A percentile compares a stretch with the other conserved stretches of the same genome.
Evolutionary conservation across 1,140 invertebrate species (phyloP).

Genomic region (Cydia strobilella): DNA sequence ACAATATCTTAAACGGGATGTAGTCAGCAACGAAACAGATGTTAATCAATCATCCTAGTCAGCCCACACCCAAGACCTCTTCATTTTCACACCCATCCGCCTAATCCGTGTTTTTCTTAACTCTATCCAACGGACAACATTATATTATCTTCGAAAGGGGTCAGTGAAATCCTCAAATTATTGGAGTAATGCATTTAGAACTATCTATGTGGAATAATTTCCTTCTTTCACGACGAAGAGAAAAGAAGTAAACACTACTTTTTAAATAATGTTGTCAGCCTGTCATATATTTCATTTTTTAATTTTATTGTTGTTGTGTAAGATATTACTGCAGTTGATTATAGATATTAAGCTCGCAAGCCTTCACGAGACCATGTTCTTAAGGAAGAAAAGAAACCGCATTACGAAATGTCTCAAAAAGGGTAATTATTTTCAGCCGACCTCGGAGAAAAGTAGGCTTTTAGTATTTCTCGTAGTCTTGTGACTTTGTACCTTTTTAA

Average conservation of each 20-base stretch:
- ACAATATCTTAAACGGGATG: neutral
- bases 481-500: conserved; percentile 13
- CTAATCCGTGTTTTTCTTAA: conserved; percentile 4
- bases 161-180: neutral
- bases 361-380: neutral
- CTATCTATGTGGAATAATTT: neutral
- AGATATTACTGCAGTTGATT: too few relatives aligned
- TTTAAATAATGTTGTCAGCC: too few relatives aligned
- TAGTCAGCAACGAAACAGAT: neutral
- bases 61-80: conserved; percentile 2
- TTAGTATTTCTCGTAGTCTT: conserved; percentile 1
- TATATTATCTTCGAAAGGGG: neutral
- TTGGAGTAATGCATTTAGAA: neutral
- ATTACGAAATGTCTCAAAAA: neutral
- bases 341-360: neutral
- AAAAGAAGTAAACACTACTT: too few relatives aligned
- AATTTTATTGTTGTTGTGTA: too few relatives aligned
- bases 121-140: neutral
- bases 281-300: too few relatives aligned
- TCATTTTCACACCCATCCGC: conserved; percentile 8
- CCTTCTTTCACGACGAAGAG: too few relatives aligned
- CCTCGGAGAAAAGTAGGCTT: conserved; percentile 4
- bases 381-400: conserved; percentile 14
- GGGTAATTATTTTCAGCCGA: conserved; percentile 8
- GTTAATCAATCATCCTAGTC: conserved; percentile 2